Conservation (phyloP, 92 coral and sea anemone species). For the Parazoanthus atlanticus region DNA sequence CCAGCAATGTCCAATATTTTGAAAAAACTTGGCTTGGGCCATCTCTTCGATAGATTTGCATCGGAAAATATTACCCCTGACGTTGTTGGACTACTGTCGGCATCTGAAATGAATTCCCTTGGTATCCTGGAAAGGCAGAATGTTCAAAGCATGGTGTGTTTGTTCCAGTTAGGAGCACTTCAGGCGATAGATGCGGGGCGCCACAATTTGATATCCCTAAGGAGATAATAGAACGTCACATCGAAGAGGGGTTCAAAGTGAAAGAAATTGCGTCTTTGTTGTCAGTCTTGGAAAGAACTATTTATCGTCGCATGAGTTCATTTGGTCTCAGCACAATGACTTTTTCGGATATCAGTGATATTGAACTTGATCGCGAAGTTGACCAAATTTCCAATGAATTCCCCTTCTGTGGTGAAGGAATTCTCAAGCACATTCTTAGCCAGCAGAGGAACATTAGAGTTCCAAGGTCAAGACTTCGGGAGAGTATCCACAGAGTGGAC, state of each 20-base stretch:
- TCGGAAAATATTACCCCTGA: constrained; percentile 30
- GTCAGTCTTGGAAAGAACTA: neutral
- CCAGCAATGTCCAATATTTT: neutral
- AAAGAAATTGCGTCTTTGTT: neutral
- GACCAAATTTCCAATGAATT: neutral
- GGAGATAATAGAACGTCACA: neutral
- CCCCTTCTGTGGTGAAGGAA: too few relatives aligned
- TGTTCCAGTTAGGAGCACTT: neutral
- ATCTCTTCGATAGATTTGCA: constrained; percentile 22
- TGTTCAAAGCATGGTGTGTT: neutral
- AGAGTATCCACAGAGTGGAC: too few relatives aligned
- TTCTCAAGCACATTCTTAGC: too few relatives aligned
- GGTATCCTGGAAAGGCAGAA: too few relatives aligned
- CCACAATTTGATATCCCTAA: neutral
- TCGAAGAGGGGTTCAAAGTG: neutral
- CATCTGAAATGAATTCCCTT: constrained; percentile 17
- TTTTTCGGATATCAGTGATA: neutral
- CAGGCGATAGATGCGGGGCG: neutral
- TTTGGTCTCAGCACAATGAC: neutral
- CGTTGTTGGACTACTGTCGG: constrained; percentile 24
- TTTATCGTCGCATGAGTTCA: constrained; percentile 2
- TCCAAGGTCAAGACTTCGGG: too few relatives aligned
- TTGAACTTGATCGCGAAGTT: neutral
- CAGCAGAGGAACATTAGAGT: too few relatives aligned
- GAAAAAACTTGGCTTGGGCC: constrained; percentile 1